A percentile compares a stretch with the other conserved stretches of the same genome.
These are phyloP conservation scores for Drosophila infuscata DNA, from an alignment of 2,888 invertebrate genomes.

Conservation along the genomic window DNA sequence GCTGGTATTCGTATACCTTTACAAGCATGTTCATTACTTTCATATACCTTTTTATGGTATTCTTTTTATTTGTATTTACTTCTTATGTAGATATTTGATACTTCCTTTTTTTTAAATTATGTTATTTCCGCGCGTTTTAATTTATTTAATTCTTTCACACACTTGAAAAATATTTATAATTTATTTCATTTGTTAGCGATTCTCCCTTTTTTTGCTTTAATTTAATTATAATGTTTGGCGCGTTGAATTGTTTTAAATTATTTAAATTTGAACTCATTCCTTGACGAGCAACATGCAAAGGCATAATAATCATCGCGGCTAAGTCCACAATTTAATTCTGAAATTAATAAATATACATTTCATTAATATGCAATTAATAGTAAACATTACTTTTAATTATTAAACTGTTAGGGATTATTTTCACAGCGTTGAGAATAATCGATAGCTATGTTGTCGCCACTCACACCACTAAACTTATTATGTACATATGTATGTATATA, in stretches of 20 bases:
- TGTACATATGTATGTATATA: not conserved
- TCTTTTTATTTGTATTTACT: not conserved
- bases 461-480: not conserved
- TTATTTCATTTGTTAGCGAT: not conserved
- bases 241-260: slow-evolving; percentile 9
- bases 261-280: slow-evolving; percentile 44
- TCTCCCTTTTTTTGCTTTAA: not conserved
- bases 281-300: slow-evolving; percentile 57
- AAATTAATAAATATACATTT: not conserved
- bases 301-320: slow-evolving; percentile 71
- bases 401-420: not conserved
- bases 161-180: not conserved
- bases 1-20: not conserved
- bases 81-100: not conserved
- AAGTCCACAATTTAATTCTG: not conserved
- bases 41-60: not conserved
- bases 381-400: not conserved
- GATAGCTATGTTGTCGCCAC: not conserved
- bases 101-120: not conserved
- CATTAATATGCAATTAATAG: not conserved
- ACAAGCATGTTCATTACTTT: not conserved
- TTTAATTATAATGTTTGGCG: not conserved
- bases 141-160: not conserved
- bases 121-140: not conserved
- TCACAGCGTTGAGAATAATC: not conserved